Percentiles rank a stretch among this genome's conserved stretches.
Conservation (phyloP, 2,888 invertebrate genomes). For the Steinernema scapterisci region DNA sequence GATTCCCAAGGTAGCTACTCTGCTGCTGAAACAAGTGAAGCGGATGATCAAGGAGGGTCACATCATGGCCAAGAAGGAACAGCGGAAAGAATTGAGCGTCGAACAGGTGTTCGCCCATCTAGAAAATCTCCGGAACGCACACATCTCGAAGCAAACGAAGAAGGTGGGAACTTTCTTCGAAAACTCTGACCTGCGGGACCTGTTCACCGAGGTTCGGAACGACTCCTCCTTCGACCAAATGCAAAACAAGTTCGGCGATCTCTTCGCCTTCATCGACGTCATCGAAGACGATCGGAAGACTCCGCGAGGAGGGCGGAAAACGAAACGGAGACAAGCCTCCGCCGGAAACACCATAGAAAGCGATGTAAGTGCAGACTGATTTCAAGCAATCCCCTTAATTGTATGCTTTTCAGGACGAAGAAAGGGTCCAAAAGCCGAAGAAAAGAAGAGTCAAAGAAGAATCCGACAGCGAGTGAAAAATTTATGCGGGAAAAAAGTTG, state of each 20-base stretch:
- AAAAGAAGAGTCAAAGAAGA: constrained; percentile 10
- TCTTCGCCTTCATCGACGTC: not conserved
- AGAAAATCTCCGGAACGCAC: constrained; percentile 11
- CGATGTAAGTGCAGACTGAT: not conserved
- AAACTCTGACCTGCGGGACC: not conserved
- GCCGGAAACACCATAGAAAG: not conserved
- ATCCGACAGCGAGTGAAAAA: constrained; percentile 3
- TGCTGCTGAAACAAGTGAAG: constrained; percentile 70
- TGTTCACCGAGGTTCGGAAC: not conserved
- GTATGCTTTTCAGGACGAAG: not conserved
- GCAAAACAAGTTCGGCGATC: not conserved
- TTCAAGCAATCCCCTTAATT: not conserved
- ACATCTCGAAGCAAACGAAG: not conserved
- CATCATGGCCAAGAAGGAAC: constrained; percentile 85
- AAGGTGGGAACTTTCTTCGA: constrained; percentile 1
- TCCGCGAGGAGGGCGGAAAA: not conserved
- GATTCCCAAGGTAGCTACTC: constrained; percentile 72
- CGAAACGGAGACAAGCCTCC: not conserved
- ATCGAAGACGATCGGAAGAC: not conserved
- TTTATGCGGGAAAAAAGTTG: not conserved
- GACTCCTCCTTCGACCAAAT: constrained; percentile 1
- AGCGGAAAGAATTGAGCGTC: constrained; percentile 75
- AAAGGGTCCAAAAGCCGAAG: not conserved
- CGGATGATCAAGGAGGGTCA: constrained; percentile 71
- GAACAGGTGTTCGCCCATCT: constrained; percentile 34